A percentile compares a stretch with the other conserved stretches of the same genome.
phyloP scores from a whole-genome alignment of 1,140 invertebrate species.

The Rhagoletis zephyria region DNA sequence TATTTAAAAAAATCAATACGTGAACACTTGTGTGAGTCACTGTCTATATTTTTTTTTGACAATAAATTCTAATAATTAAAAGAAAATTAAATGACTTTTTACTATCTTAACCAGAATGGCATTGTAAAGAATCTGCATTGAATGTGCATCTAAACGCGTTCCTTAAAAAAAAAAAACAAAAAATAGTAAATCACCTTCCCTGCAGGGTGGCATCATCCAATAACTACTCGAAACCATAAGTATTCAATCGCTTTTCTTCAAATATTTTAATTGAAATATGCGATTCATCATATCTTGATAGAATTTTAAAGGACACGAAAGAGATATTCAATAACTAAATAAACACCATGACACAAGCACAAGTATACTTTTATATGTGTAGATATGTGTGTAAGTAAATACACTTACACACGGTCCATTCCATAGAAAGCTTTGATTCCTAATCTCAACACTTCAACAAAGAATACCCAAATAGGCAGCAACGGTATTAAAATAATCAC shows the following conservation, averaged over 20 bases:
- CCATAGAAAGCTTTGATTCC: background rate
- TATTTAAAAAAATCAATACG: too few relatives aligned
- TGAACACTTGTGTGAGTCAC: too few relatives aligned
- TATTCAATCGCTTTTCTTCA: background rate
- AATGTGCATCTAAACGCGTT: too few relatives aligned
- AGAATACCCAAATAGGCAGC: background rate
- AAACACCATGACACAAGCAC: background rate
- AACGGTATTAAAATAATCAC: constrained; percentile 28
- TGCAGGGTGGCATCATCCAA: too few relatives aligned
- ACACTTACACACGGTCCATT: background rate
- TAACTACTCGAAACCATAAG: too few relatives aligned
- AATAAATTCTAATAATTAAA: too few relatives aligned
- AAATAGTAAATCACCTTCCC: too few relatives aligned
- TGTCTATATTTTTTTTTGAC: too few relatives aligned
- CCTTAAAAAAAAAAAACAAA: too few relatives aligned
- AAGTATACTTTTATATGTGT: background rate
- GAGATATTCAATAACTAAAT: constrained; percentile 23
- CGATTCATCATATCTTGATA: constrained; percentile 50
- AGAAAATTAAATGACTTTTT: too few relatives aligned
- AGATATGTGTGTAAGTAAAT: background rate
- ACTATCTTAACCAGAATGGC: too few relatives aligned
- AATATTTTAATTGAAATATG: constrained; percentile 20
- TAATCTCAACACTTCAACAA: constrained; percentile 49
- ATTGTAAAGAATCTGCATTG: too few relatives aligned
- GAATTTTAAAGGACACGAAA: constrained; percentile 23